Conservation (phyloP, 1,140 invertebrate genomes). For the Drosophila gunungcola region DNA sequence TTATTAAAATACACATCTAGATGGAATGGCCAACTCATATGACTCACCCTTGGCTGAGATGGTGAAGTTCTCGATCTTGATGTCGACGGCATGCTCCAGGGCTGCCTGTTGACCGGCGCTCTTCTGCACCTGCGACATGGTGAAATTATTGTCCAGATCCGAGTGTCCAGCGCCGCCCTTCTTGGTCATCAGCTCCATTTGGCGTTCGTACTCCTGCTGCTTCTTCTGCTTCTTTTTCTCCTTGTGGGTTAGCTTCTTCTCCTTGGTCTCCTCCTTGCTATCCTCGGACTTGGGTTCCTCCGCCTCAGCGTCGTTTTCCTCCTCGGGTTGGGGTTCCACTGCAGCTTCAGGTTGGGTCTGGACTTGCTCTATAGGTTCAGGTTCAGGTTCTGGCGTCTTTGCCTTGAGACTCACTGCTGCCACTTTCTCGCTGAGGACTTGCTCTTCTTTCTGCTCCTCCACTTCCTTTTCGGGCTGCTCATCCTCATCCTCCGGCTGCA, state of each 20-base stretch:
- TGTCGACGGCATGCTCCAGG: slow-evolving; percentile 97
- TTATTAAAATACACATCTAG: too few relatives aligned
- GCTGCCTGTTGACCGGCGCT: slow-evolving; percentile 92
- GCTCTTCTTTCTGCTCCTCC: slow-evolving; percentile 19
- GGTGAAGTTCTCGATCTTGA: slow-evolving; percentile 99
- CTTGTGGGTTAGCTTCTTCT: slow-evolving; percentile 95
- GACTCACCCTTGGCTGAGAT: slow-evolving; percentile 97
- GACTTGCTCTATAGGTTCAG: slow-evolving; percentile 10
- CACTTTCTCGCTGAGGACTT: slow-evolving; percentile 17
- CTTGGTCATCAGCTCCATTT: slow-evolving; percentile 94
- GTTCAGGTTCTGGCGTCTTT: slow-evolving; percentile 7
- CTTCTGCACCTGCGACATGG: slow-evolving; percentile 97
- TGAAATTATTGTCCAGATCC: slow-evolving; percentile 96
- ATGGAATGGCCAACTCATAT: neutral
- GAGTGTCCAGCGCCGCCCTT: slow-evolving; percentile 95
- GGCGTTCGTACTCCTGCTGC: slow-evolving; percentile 95
- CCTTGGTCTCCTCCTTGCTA: slow-evolving; percentile 73
- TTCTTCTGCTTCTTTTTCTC: slow-evolving; percentile 98
- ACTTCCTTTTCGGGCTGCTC: slow-evolving; percentile 32
- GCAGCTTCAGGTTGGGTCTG: neutral
- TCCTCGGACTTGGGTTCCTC: slow-evolving; percentile 55
- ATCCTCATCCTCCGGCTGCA: slow-evolving; percentile 18
- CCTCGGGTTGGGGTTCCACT: neutral
- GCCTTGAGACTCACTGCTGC: slow-evolving; percentile 21
- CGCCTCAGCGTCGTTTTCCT: slow-evolving; percentile 15